phyloP scores from a whole-genome alignment of 2,888 invertebrate species.

The Platerodrilus igneus region DNA sequence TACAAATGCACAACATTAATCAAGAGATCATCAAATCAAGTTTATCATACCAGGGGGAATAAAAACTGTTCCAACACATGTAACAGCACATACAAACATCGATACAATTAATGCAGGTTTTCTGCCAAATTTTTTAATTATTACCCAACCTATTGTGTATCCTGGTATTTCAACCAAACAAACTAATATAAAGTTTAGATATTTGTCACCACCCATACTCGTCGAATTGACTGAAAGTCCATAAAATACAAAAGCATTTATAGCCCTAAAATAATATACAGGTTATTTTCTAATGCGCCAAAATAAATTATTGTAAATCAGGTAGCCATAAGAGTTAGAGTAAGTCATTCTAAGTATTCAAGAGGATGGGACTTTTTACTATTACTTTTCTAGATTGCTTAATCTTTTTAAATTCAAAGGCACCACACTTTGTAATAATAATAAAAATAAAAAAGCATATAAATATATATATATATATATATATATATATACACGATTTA shows the following conservation, averaged over 20 bases:
- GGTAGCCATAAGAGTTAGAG: too few species aligned
- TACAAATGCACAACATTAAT: slow-evolving; percentile 32
- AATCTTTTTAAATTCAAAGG: too few species aligned
- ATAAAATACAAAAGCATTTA: slow-evolving; percentile 65
- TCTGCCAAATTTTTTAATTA: slow-evolving; percentile 52
- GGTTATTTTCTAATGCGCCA: too few species aligned
- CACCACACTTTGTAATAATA: too few species aligned
- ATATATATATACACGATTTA: too few species aligned
- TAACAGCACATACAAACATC: slow-evolving; percentile 51
- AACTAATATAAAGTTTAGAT: slow-evolving; percentile 61
- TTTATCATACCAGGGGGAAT: slow-evolving; percentile 46
- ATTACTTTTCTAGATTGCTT: too few species aligned
- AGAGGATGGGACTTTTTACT: too few species aligned
- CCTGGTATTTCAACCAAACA: slow-evolving; percentile 59
- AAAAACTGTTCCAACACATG: slow-evolving; percentile 54
- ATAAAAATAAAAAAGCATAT: too few species aligned
- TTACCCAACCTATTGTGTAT: slow-evolving; percentile 53
- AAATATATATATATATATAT: too few species aligned
- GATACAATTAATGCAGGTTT: slow-evolving; percentile 52
- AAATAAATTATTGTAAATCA: slow-evolving; percentile 3
- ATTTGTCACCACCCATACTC: slow-evolving; percentile 62
- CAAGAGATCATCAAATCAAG: slow-evolving; percentile 9
- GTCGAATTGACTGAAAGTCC: slow-evolving; percentile 64
- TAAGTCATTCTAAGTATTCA: too few species aligned
- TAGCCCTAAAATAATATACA: slow-evolving; percentile 49